Evolutionary conservation across 2,797 vertebrate species (phyloP).

Genomic region (Momotus momota): DNA sequence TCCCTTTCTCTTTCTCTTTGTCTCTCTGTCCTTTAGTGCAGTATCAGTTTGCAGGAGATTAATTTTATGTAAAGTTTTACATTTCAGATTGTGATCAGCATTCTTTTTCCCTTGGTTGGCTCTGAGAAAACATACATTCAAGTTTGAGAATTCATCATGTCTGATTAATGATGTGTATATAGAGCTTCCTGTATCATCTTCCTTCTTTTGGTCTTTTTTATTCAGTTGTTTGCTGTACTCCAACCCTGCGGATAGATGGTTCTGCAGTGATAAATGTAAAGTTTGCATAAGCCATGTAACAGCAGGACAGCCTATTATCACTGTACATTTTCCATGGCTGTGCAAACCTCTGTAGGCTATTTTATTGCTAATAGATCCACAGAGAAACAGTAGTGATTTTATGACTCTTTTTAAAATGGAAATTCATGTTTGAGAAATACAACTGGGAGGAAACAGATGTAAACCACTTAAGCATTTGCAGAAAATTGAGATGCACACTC

Average conservation of each 20-base stretch:
- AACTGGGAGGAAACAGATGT: constrained; percentile 88
- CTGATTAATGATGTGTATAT: constrained; percentile 86
- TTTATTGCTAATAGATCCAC: constrained; percentile 90
- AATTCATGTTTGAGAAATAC: constrained; percentile 90
- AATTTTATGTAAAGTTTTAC: constrained; percentile 70
- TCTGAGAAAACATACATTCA: constrained; percentile 75
- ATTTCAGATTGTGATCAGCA: constrained; percentile 64
- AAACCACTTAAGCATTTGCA: constrained; percentile 87
- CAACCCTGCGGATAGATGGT: constrained; percentile 85
- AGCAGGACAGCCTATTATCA: constrained; percentile 90
- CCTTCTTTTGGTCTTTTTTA: constrained; percentile 81
- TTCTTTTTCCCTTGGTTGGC: constrained; percentile 60
- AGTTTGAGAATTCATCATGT: constrained; percentile 80
- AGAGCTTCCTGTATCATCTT: constrained; percentile 79
- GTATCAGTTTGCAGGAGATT: constrained; percentile 63
- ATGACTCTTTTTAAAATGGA: constrained; percentile 90
- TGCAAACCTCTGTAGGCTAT: constrained; percentile 89
- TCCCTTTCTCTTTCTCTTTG: background rate
- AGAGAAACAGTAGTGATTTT: constrained; percentile 88
- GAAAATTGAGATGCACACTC: constrained; percentile 85
- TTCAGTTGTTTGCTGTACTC: constrained; percentile 82
- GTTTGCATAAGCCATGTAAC: constrained; percentile 89
- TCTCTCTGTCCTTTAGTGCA: constrained; percentile 1
- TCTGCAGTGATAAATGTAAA: constrained; percentile 87
- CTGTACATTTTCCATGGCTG: constrained; percentile 88